These are phyloP conservation scores for Ovis canadensis DNA, from an alignment of 2,113 vertebrate species.

Conservation along the genomic window DNA sequence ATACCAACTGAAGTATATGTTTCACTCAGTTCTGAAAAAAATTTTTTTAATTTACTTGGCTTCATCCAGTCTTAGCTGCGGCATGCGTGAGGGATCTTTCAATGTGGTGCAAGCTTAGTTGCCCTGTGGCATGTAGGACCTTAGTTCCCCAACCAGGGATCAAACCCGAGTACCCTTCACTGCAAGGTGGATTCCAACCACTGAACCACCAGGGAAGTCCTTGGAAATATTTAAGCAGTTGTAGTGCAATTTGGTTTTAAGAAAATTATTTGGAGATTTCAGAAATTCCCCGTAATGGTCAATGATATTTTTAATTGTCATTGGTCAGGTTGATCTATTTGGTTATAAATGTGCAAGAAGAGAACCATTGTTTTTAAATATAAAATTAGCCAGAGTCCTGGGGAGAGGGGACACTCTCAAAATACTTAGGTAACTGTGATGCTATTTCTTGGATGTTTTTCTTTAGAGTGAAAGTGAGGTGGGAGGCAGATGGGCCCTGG, in stretches of 20 bases:
- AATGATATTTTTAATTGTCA: neutral
- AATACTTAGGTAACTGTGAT: neutral
- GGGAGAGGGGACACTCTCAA: neutral
- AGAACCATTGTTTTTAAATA: neutral
- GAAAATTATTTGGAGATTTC: neutral
- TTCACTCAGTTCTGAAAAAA: neutral
- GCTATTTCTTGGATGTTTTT: neutral
- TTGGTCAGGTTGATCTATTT: neutral
- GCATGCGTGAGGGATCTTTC: neutral
- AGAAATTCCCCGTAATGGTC: neutral
- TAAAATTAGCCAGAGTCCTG: neutral
- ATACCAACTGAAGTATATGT: neutral
- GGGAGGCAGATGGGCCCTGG: neutral
- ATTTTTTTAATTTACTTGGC: neutral
- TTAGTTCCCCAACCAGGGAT: neutral
- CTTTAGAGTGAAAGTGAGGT: neutral
- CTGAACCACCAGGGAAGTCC: neutral
- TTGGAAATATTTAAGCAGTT: neutral
- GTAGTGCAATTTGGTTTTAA: neutral
- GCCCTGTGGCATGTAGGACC: neutral
- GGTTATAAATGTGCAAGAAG: neutral
- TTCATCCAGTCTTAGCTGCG: neutral
- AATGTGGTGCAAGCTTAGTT: neutral
- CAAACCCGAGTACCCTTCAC: neutral
- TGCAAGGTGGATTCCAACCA: neutral